Evolutionary conservation across 1,140 invertebrate species (phyloP).

Genomic region (Eupristina koningsbergeri): DNA sequence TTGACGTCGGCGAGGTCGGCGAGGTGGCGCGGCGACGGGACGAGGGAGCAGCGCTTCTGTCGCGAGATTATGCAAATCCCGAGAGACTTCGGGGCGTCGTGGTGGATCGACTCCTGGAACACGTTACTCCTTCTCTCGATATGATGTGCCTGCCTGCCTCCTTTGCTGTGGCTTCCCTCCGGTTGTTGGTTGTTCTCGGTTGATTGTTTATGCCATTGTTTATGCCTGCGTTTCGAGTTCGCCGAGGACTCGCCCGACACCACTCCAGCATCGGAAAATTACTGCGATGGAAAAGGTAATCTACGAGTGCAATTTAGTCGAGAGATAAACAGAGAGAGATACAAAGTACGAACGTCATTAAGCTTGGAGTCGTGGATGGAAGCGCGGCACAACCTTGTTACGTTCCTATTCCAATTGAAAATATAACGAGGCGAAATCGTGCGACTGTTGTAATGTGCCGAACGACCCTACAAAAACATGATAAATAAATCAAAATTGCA

Average conservation of each 20-base stretch:
- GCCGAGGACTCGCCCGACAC: no score
- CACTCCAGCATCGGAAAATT: neutral
- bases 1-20: slow-evolving; percentile 45
- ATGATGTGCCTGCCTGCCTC: no score
- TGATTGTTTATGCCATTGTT: neutral
- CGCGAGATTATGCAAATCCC: slow-evolving; percentile 44
- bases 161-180: no score
- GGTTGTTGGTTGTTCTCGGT: neutral
- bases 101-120: neutral
- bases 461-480: no score
- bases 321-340: neutral
- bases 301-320: neutral
- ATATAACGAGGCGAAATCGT: neutral
- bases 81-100: neutral
- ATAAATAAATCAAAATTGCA: no score
- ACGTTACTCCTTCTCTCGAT: neutral
- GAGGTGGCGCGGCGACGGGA: neutral
- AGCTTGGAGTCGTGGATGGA: neutral
- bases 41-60: slow-evolving; percentile 13
- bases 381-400: neutral
- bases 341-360: neutral
- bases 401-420: neutral
- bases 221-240: neutral
- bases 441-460: no score
- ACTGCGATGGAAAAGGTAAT: neutral